phyloP scores from a whole-genome alignment of 2,113 vertebrate species.

The Bos indicus region DNA sequence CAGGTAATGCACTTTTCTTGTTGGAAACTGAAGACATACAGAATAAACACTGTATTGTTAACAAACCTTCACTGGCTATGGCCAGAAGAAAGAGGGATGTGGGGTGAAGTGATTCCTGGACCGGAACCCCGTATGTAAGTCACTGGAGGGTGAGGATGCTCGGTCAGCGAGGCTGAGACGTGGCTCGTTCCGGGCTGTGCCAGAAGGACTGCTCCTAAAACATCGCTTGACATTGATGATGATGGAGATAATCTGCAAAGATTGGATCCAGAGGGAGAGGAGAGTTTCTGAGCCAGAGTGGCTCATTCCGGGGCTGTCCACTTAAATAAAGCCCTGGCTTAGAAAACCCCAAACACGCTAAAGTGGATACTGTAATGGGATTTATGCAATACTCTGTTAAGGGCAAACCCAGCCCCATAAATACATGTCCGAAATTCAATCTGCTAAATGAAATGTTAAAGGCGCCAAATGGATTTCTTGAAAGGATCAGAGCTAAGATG shows the following conservation, averaged over 20 bases:
- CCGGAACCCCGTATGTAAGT: neutral
- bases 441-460: constrained; percentile 65
- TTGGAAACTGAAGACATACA: neutral
- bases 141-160: rapidly evolving
- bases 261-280: neutral
- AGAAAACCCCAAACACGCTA: constrained; percentile 36
- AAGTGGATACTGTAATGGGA: constrained; percentile 58
- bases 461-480: constrained; percentile 38
- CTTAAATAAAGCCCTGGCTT: constrained; percentile 53
- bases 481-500: constrained; percentile 57
- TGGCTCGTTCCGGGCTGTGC: neutral
- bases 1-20: neutral
- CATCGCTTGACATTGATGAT: neutral
- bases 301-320: constrained; percentile 37
- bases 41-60: neutral
- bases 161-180: neutral
- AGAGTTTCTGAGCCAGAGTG: neutral
- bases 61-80: neutral
- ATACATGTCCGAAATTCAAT: constrained; percentile 51
- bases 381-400: constrained; percentile 55
- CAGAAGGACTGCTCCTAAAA: neutral
- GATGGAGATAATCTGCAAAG: neutral
- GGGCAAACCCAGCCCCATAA: constrained; percentile 57
- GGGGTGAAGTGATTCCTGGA: neutral
- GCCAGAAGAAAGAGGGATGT: neutral